Evolutionary conservation across 2,113 vertebrate genomes (phyloP), one percentile per base, ranked within the genome.

Genomic region (Leucopsar rothschildi): DNA sequence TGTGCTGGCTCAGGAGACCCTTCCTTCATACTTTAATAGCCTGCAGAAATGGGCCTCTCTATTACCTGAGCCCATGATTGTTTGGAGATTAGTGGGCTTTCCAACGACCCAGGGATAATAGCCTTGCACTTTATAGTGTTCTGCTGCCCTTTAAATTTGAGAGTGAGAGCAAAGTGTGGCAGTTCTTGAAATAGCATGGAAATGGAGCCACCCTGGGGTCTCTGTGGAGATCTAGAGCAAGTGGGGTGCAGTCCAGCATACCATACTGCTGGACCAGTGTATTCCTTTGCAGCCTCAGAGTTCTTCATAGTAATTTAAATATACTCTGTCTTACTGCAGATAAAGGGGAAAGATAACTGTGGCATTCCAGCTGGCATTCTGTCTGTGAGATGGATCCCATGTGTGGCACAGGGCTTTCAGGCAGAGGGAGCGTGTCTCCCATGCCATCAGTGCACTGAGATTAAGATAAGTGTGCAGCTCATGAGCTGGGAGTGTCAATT

Each of bases 1-100:
- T 95, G 90, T 96, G 80, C 70, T 92, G 92, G 92, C 86, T 93
- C 92, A 57, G 52, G 93, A 75, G 92, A 96, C 86, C 78, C 60
- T 31, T 95, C 64, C 88, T 92, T 82, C 91, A 28, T 64, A 47
- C 78, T 91, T 84, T 57, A 31, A 92, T 42, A 95, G 86, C 82
- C 72, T 86, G 82, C 61, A 87, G 93, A 93, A 93, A 95, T 61
- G 90, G 79, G 45, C 82, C 57, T 82, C 65, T 82, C 77, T 86
- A 28, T 92, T 88, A 71, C 50, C 71, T 80, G 70, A 82, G 69
- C 75, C 53, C 2, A 2, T 83, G 90, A 91, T 87, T 92, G 86
- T 87, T 86, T 94, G 83, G 88, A 90, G 86, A 92, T 94, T 72
- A 72, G 86, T 93, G 89, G 75, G 75, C 69, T 91, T 93, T 90